Evolutionary conservation across 2,888 invertebrate genomes (phyloP), one percentile per base, ranked within the genome.

Genomic region (Villa cingulata): DNA sequence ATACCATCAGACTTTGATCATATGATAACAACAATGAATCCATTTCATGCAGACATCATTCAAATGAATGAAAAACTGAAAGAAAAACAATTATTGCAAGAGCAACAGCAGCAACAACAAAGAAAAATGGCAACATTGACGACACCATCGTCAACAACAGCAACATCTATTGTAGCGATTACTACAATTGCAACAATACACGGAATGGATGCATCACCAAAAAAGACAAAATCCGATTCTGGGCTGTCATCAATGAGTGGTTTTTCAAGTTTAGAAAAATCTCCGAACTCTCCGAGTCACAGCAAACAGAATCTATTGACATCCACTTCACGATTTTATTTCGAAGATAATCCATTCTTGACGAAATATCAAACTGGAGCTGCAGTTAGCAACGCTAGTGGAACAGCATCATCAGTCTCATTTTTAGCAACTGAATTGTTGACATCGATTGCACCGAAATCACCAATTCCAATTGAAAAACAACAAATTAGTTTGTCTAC

Each of bases 181-280:
- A 41, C 46, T 12, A 36, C 41, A 18, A 15, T 19, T 34, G 20
- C 37, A 16, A 23, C 16, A 14, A 6, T 43, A 10, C 43, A 44
- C 10, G 41, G 40, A n/a, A 48, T 48, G 16, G 54, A 53, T 42
- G 46, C 49, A 16, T 59, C 59, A 7, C 59, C 62, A 6, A 61
- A 62, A 37, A 63, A 62, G 46, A 59, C 84, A 2, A 88, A 87
- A 65, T 88, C 88, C 1, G 88, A 89, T 64, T 88, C 88, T 1
- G 88, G 88, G 0, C 69, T 89, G 44, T 87, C 87, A 0, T 88
- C 88, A 7, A 83, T 88, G 81, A 87, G 86, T 60, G 86, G 87
- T 5, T 84, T 87, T 78, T 86, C 86, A 14, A 86, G 85, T 61
- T 70, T 86, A 58, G 87, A 88, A 65, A 87, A 87, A 70, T 86